Conservation (phyloP, 2,888 invertebrate species). For the Lasioglossum lativentre region DNA sequence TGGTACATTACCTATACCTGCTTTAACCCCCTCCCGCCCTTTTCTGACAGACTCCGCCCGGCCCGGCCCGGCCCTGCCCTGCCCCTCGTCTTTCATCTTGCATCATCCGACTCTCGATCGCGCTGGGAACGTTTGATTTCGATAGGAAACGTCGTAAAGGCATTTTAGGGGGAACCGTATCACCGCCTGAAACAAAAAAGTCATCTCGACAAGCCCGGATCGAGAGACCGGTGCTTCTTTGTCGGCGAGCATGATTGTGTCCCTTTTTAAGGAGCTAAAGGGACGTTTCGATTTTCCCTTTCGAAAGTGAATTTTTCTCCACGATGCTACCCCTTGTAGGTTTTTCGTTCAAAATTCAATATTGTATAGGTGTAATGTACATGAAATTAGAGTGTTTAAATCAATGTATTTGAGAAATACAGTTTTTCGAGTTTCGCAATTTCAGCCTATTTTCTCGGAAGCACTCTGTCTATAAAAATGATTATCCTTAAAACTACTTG, state of each 20-base stretch:
- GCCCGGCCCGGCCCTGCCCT: no score
- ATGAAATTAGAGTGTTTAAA: no score
- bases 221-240: constrained; percentile 3
- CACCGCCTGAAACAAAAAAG: constrained; percentile 49
- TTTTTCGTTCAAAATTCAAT: neutral
- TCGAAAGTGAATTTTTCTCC: neutral
- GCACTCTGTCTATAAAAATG: neutral
- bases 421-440: neutral
- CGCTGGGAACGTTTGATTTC: constrained; percentile 72
- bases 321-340: neutral
- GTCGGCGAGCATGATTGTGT: constrained; percentile 18
- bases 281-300: neutral
- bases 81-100: constrained; percentile 71
- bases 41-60: constrained; percentile 58
- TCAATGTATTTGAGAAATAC: neutral
- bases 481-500: neutral
- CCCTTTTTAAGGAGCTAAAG: neutral
- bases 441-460: neutral
- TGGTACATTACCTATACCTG: constrained; percentile 82
- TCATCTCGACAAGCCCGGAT: constrained; percentile 46
- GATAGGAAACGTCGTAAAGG: constrained; percentile 67
- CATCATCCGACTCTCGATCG: constrained; percentile 69
- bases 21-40: constrained; percentile 64
- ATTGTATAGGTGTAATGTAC: no score
- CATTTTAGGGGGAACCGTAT: constrained; percentile 49